Evolutionary conservation across 2,797 vertebrate species (phyloP), one percentile per base, ranked within the genome.

Genomic region (Urosaurus nigricauda): DNA sequence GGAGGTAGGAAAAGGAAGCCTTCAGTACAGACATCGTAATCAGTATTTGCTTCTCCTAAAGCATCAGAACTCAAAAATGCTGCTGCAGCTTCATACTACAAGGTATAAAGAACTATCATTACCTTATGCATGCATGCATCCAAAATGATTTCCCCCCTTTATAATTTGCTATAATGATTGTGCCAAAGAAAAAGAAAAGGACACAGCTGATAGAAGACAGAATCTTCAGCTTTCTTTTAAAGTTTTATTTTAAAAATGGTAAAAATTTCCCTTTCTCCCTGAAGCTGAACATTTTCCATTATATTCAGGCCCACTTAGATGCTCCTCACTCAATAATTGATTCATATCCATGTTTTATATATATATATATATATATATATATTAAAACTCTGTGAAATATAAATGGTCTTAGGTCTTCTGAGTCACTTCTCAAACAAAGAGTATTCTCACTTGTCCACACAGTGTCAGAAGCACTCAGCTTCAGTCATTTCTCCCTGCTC

Each of bases 351-450:
- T 74, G 37, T 37, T 35, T n/a, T 29, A 26, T 8, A 24, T 29
- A 29, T 29, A 24, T 68, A 68, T 26, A 24, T 26, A 24, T 68
- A 24, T 74, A 9, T 40, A 37, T 47, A 85, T 84, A 19, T 68
- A 80, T 88, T 13, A 32, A 84, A 91, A 35, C 63, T 16, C 68
- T 88, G 88, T 88, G 83, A 88, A 90, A 93, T 93, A 88, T 93
- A 95, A 93, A 90, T 0, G 1, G 17, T 87, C 86, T 86, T 91
- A 89, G 88, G 89, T 93, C 84, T 92, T 91, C 85, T 83, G 80
- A 83, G 91, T 93, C 1, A 90, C 91, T 94, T 95, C 92, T 92
- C 91, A 88, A 93, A 92, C 87, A 92, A 93, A 94, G 93, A 90
- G 88, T 90, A 94, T 93, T 92, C 65, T 84, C 24, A 60, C 47